phyloP scores from a whole-genome alignment of 2,113 vertebrate genomes.

The Nycticebus coucang region DNA sequence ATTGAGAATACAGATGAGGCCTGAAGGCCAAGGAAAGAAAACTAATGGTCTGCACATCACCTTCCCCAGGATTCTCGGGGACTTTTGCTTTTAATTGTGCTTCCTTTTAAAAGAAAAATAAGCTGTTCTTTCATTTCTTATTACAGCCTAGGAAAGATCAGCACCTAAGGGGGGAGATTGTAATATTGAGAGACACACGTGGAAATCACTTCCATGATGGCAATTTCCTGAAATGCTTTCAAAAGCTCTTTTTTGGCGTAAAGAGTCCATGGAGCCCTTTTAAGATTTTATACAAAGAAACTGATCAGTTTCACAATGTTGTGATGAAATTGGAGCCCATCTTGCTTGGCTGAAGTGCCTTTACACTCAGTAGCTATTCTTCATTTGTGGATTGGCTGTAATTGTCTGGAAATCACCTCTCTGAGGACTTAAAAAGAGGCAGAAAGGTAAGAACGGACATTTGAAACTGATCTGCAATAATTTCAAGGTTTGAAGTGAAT shows the following conservation, averaged over 20 bases:
- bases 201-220: conserved; percentile 64
- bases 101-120: conserved; percentile 59
- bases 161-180: conserved; percentile 12
- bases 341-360: conserved; percentile 51
- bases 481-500: conserved; percentile 55
- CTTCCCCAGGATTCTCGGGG: background rate
- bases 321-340: conserved; percentile 70
- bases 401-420: conserved; percentile 33
- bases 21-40: conserved; percentile 28
- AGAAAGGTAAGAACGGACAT: conserved; percentile 9
- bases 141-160: conserved; percentile 66
- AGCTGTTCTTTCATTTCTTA: conserved; percentile 70
- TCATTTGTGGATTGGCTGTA: conserved; percentile 62
- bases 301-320: conserved; percentile 67
- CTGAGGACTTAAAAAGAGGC: background rate
- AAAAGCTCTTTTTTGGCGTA: conserved; percentile 68
- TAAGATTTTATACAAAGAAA: conserved; percentile 79
- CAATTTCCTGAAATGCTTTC: conserved; percentile 75
- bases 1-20: conserved; percentile 30
- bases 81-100: background rate
- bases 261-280: conserved; percentile 77
- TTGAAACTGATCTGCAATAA: conserved; percentile 51
- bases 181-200: conserved; percentile 74
- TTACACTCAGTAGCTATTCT: conserved; percentile 60
- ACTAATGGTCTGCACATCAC: background rate